Percentiles rank a stretch among this genome's conserved stretches.
Evolutionary conservation across 2,888 invertebrate species (phyloP).

Genomic region (Papilio protenor): DNA sequence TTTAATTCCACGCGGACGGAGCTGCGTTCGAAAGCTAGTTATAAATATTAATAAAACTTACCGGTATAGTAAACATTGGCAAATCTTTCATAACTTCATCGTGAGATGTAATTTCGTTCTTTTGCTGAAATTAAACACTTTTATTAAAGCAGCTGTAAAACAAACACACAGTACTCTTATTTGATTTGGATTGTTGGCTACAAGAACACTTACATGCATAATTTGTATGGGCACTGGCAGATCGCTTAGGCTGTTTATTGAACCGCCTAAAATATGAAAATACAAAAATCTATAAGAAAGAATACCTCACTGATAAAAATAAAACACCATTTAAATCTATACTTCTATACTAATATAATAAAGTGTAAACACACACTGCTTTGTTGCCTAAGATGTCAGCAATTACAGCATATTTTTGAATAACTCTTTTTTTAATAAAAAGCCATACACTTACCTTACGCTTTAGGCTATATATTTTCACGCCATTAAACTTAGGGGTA

Average conservation of each 20-base stretch:
- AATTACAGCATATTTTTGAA: no score
- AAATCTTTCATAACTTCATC: conserved; percentile 43
- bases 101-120: conserved; percentile 23
- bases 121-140: conserved; percentile 38
- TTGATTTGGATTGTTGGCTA: neutral
- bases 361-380: no score
- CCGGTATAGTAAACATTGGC: conserved; percentile 41
- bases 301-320: neutral
- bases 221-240: conserved; percentile 48
- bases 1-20: no score
- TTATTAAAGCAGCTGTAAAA: conserved; percentile 1
- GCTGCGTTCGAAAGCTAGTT: no score
- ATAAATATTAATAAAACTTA: conserved; percentile 36
- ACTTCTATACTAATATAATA: no score
- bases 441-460: no score
- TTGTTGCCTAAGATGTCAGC: no score
- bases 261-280: conserved; percentile 56
- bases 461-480: no score
- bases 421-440: no score
- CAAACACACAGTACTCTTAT: neutral
- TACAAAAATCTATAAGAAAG: neutral
- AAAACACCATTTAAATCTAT: no score
- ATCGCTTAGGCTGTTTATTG: conserved; percentile 58
- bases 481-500: no score
- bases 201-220: conserved; percentile 41